These are phyloP conservation scores for Carterocephalus palaemon DNA, from an alignment of 2,888 invertebrate genomes.

Conservation along the genomic window DNA sequence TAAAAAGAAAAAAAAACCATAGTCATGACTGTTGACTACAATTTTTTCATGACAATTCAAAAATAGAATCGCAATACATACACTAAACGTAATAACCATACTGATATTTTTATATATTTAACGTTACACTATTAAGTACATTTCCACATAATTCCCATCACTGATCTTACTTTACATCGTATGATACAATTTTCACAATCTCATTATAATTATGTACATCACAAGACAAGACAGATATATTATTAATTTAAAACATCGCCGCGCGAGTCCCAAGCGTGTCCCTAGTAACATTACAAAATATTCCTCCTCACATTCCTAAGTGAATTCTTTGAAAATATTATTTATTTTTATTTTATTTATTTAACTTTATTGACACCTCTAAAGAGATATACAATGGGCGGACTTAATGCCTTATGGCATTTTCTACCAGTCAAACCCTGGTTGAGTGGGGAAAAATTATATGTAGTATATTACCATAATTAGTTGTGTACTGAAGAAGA, in stretches of 20 bases:
- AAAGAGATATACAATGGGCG: no score
- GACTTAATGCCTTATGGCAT: no score
- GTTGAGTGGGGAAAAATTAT: no score
- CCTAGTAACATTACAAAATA: not conserved
- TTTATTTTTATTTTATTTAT: no score
- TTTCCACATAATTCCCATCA: constrained; percentile 46
- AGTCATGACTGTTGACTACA: constrained; percentile 13
- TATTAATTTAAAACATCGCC: constrained; percentile 7
- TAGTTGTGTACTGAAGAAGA: no score
- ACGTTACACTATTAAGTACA: constrained; percentile 64
- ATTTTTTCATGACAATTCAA: constrained; percentile 8
- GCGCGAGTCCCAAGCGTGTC: constrained; percentile 12
- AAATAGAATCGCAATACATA: constrained; percentile 10
- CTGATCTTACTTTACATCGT: constrained; percentile 39
- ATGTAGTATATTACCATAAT: no score
- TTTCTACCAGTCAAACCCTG: no score
- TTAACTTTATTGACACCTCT: no score
- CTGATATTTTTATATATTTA: constrained; percentile 39
- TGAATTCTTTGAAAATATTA: no score
- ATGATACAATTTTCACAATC: constrained; percentile 44
- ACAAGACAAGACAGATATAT: constrained; percentile 28
- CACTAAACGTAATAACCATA: constrained; percentile 28
- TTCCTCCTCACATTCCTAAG: no score
- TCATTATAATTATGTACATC: constrained; percentile 39
- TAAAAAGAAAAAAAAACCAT: constrained; percentile 7